A percentile compares a stretch with the other conserved stretches of the same genome.
Conservation (phyloP, 2,113 vertebrate species). For the Cinclus cinclus region DNA sequence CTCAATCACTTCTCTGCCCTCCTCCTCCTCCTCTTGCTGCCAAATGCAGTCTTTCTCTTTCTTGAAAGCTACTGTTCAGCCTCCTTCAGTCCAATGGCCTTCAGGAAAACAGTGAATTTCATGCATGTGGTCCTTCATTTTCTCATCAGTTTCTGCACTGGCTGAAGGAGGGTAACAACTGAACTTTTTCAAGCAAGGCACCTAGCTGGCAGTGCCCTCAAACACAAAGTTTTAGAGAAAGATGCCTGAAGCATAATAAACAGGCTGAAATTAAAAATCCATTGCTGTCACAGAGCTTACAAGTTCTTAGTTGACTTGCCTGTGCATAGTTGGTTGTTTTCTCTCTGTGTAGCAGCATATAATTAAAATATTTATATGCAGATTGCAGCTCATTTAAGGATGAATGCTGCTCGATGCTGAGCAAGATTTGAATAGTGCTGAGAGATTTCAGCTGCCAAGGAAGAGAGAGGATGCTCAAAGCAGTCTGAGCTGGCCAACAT, state of each 20-base stretch:
- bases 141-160: not conserved
- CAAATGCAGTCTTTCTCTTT: not conserved
- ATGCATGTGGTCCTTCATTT: not conserved
- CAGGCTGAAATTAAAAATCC: not conserved
- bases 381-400: not conserved
- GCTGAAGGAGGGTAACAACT: not conserved
- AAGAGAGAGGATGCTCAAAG: not conserved
- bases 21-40: not conserved
- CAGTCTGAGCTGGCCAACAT: not conserved
- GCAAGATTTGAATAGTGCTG: not conserved
- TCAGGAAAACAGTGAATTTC: not conserved
- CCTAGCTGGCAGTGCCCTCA: not conserved
- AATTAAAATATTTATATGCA: conserved; percentile 37
- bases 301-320: not conserved
- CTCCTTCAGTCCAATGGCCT: not conserved
- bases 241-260: not conserved
- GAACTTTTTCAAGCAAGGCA: not conserved
- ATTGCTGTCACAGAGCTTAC: not conserved
- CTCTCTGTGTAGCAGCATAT: not conserved
- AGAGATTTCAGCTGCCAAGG: not conserved
- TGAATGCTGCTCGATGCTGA: not conserved
- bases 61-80: not conserved
- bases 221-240: not conserved
- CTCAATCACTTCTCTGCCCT: not conserved
- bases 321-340: conserved; percentile 7